These are phyloP conservation scores for Nomada flava DNA, from an alignment of 2,888 invertebrate genomes.

Conservation along the genomic window DNA sequence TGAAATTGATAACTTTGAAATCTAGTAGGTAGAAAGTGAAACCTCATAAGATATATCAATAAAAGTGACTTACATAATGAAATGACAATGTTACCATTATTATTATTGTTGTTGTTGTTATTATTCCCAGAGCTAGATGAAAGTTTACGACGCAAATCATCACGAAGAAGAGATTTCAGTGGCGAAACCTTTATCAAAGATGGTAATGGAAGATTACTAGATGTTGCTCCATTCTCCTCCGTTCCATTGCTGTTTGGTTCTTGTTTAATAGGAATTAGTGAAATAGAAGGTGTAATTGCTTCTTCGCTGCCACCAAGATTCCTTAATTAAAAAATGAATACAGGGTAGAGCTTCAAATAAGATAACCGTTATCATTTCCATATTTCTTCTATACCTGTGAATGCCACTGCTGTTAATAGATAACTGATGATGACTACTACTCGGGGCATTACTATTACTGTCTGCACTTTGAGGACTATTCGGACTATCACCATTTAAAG, in stretches of 20 bases:
- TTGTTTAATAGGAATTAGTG: conserved; percentile 92
- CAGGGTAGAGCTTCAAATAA: background rate
- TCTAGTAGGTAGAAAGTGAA: background rate
- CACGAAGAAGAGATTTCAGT: conserved; percentile 92
- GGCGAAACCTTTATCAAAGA: conserved; percentile 94
- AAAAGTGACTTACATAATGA: background rate
- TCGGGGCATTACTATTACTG: conserved; percentile 90
- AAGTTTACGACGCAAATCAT: conserved; percentile 93
- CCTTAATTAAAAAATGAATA: conserved; percentile 74
- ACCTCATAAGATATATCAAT: background rate
- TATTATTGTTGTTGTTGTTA: conserved; percentile 71
- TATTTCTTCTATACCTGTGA: conserved; percentile 75
- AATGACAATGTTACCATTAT: conserved; percentile 42
- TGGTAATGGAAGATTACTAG: conserved; percentile 88
- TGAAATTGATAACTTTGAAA: too few species aligned
- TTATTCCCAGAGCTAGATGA: conserved; percentile 85
- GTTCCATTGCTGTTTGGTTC: conserved; percentile 85
- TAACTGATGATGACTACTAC: conserved; percentile 88
- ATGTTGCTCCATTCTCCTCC: conserved; percentile 86
- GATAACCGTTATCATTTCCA: background rate
- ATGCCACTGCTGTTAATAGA: conserved; percentile 84
- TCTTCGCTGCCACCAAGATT: conserved; percentile 84
- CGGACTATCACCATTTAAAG: conserved; percentile 89
- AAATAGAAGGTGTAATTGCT: conserved; percentile 93
- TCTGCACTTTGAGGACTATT: conserved; percentile 93